Base-by-base conservation (phyloP, 1,140 invertebrate species). In the Pseudomyrmex cubaensis region DNA sequence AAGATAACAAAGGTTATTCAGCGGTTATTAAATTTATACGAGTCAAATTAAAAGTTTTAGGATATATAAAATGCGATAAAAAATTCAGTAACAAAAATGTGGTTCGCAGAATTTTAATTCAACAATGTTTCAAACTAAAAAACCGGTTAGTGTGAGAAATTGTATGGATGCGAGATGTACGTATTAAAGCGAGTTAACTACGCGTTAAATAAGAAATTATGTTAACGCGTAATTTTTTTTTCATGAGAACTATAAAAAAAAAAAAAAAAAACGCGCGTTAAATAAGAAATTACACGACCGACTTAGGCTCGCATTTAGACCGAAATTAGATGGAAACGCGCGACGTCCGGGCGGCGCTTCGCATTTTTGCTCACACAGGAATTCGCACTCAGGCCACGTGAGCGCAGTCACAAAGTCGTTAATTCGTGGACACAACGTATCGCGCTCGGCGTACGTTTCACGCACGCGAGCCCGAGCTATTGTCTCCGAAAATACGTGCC, bases 401-500 rank as follows among this genome's bases (percentile, higher is more conserved):
- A 78, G 63, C 64, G 52, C 82, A 57, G 82, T 64, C 73, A 76
- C 62, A 78, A 83, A 67, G 72, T 83, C 73, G 82, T 76, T 83
- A 83, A 83, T 83, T 76, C 82, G 82, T 50, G 72, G 73, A 83
- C 44, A 76, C 44, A 50, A 44, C 72, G 73, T 83, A 76, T 64
- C 62, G 62, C 59, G 52, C 82, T 17, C 52, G 62, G 54, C 74
- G 62, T 66, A 66, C 62, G 73, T 74, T 62, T 25, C 59, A 63
- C 57, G 78, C 76, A 74, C 48, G 69, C 48, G 48, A 75, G 50
- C 15, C 15, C 62, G 73, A 10, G 50, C 62, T 76, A 76, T 83
- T 83, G 82, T 83, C 82, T 83, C 73, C 80, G 57, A 74, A 75
- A 82, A 82, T 82, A 82, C 76, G 66, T 80, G 66, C 20, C 56